phyloP scores from a whole-genome alignment of 2,888 invertebrate genomes.

The Tipula helvola region DNA sequence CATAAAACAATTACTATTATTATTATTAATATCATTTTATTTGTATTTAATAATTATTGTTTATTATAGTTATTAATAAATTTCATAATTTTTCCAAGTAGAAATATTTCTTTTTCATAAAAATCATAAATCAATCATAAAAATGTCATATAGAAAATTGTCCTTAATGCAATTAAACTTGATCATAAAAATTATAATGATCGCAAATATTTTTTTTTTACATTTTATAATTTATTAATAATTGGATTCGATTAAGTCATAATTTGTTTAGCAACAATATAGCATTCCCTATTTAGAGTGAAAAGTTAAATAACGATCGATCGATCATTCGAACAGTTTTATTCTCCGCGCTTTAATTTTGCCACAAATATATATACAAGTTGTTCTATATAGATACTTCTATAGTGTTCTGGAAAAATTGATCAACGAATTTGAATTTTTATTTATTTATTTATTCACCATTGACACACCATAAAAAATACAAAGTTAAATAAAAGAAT shows the following conservation, averaged over 20 bases:
- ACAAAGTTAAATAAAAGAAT: too few relatives aligned
- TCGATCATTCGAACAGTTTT: not conserved
- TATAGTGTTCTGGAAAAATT: too few relatives aligned
- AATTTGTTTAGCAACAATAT: not conserved
- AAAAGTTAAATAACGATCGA: not conserved
- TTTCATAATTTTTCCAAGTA: not conserved
- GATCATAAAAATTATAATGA: not conserved
- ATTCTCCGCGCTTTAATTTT: too few relatives aligned
- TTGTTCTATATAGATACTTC: too few relatives aligned
- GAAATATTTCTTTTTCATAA: not conserved
- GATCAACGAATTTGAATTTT: too few relatives aligned
- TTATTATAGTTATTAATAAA: conserved; percentile 1
- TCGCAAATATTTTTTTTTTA: not conserved
- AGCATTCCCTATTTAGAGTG: too few relatives aligned
- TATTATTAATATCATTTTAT: not conserved
- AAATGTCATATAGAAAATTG: not conserved
- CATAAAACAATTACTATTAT: not conserved
- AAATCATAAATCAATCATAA: conserved; percentile 4
- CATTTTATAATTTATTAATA: not conserved
- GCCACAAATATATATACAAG: too few relatives aligned
- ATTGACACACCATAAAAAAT: too few relatives aligned
- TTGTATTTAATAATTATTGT: not conserved
- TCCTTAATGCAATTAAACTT: not conserved
- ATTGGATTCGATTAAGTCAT: not conserved
- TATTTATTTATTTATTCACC: too few relatives aligned